Conservation (phyloP, 1,140 invertebrate species). For the Drosophila azteca region DNA sequence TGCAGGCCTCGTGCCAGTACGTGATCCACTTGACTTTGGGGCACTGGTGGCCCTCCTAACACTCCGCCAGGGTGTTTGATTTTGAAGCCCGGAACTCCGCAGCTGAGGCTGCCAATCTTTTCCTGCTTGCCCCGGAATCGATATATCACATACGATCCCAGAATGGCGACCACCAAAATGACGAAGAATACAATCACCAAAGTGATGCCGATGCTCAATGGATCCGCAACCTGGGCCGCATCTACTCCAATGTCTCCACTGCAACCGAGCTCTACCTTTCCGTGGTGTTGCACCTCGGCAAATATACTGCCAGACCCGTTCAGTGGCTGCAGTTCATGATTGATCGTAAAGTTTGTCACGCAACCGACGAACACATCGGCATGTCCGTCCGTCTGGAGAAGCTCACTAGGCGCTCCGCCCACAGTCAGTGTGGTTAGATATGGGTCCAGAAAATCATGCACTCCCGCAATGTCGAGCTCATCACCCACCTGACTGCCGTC, state of each 20-base stretch:
- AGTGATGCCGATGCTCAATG: constrained; percentile 94
- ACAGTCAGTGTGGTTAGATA: constrained; percentile 91
- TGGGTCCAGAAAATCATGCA: constrained; percentile 96
- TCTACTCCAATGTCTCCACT: constrained; percentile 89
- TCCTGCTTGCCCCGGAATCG: constrained; percentile 92
- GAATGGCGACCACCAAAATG: constrained; percentile 93
- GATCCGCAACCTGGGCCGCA: constrained; percentile 91
- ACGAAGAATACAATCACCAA: constrained; percentile 97
- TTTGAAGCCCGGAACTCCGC: constrained; percentile 85
- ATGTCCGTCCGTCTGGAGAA: constrained; percentile 72
- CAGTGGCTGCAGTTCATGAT: constrained; percentile 94
- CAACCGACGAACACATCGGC: constrained; percentile 92
- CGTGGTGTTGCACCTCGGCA: constrained; percentile 87
- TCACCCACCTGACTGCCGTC: constrained; percentile 90
- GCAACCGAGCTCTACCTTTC: constrained; percentile 89
- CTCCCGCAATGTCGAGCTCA: constrained; percentile 91
- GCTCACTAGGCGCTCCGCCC: constrained; percentile 88
- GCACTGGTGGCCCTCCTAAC: constrained; percentile 84
- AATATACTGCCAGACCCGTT: constrained; percentile 93
- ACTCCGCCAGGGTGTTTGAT: constrained; percentile 87
- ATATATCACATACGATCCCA: constrained; percentile 95
- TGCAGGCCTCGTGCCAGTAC: constrained; percentile 85
- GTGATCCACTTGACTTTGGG: constrained; percentile 85
- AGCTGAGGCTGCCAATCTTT: constrained; percentile 87
- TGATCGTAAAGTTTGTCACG: constrained; percentile 93